A percentile compares a stretch with the other conserved stretches of the same genome.
Evolutionary conservation across 2,888 invertebrate genomes (phyloP).

Genomic region (Physocephala rufipes): DNA sequence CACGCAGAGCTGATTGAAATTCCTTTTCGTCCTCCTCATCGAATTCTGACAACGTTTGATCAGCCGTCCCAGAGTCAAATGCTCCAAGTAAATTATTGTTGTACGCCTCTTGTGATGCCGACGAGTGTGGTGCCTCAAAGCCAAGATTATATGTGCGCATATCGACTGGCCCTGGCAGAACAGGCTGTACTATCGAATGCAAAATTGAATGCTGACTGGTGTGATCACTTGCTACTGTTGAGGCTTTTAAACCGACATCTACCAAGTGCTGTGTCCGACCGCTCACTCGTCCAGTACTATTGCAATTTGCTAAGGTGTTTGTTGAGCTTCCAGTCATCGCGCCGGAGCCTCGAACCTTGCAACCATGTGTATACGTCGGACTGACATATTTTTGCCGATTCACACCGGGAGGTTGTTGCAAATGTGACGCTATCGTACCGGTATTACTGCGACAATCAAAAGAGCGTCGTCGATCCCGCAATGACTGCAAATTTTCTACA

Average conservation of each 20-base stretch:
- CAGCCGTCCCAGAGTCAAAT: constrained; percentile 75
- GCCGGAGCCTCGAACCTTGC: constrained; percentile 53
- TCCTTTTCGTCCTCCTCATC: constrained; percentile 84
- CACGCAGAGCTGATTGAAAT: constrained; percentile 74
- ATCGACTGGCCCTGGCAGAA: constrained; percentile 87
- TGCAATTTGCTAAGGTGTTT: constrained; percentile 46
- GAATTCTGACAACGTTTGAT: constrained; percentile 76
- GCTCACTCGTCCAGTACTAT: constrained; percentile 41
- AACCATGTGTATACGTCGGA: constrained; percentile 52
- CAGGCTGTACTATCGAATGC: constrained; percentile 73
- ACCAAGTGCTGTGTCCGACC: constrained; percentile 50
- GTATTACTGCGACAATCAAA: constrained; percentile 70
- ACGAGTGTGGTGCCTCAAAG: constrained; percentile 66
- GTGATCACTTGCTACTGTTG: constrained; percentile 62
- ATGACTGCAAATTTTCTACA: constrained; percentile 79
- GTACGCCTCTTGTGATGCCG: constrained; percentile 69
- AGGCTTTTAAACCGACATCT: constrained; percentile 64
- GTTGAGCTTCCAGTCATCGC: constrained; percentile 16
- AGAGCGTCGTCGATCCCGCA: constrained; percentile 82
- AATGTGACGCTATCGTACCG: constrained; percentile 8
- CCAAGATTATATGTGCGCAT: constrained; percentile 84
- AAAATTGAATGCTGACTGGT: constrained; percentile 63
- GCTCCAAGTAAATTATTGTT: constrained; percentile 72
- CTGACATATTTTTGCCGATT: constrained; percentile 52
- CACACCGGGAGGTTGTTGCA: constrained; percentile 32